Evolutionary conservation across 30 jellyfish, hydroid and myxozoan species (phyloP).

Genomic region (Pelagia noctiluca): DNA sequence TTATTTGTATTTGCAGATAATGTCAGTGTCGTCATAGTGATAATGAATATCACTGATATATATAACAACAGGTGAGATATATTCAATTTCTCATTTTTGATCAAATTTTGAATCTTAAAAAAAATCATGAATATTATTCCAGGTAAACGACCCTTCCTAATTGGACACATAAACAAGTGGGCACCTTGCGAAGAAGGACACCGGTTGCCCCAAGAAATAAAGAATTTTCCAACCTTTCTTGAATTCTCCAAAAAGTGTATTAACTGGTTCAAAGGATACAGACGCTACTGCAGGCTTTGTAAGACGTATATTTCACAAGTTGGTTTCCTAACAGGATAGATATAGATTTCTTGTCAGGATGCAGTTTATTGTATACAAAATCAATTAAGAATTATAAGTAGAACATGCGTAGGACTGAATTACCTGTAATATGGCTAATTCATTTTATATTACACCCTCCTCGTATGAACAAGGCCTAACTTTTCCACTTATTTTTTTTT

Average conservation of each 20-base stretch:
- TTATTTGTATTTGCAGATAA: constrained; percentile 3
- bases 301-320: no score
- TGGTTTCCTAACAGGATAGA: not conserved
- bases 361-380: not conserved
- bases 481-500: not conserved
- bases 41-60: constrained; percentile 26
- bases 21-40: constrained; percentile 40
- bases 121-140: constrained; percentile 14
- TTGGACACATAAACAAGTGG: not conserved
- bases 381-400: not conserved
- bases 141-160: not conserved
- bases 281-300: no score
- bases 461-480: no score
- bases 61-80: constrained; percentile 47
- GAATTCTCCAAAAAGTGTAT: no score
- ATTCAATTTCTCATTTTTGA: not conserved
- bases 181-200: not conserved
- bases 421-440: no score
- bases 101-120: constrained; percentile 12
- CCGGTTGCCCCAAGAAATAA: not conserved
- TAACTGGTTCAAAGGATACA: no score
- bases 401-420: not conserved
- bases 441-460: not conserved
- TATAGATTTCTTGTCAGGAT: not conserved
- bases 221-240: not conserved